These are phyloP conservation scores for Abramis brama DNA, from an alignment of 2,113 vertebrate species.

Conservation along the genomic window DNA sequence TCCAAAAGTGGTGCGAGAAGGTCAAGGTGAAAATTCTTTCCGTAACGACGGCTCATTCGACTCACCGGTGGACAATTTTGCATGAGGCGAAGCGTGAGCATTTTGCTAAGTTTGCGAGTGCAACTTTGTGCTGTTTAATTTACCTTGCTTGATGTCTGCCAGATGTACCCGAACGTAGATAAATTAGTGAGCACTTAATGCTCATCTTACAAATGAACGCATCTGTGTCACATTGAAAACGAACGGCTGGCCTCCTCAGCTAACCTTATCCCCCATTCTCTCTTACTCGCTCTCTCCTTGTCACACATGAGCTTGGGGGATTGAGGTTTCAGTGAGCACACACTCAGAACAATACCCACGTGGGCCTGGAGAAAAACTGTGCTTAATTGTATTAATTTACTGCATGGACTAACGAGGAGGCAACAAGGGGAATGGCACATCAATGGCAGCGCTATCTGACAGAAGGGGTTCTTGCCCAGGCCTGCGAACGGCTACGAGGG, in stretches of 20 bases:
- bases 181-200: conserved; percentile 58
- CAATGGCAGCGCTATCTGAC: conserved; percentile 53
- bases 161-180: conserved; percentile 56
- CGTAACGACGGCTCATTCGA: conserved; percentile 43
- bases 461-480: conserved; percentile 59
- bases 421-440: conserved; percentile 55
- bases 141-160: conserved; percentile 60
- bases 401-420: conserved; percentile 55
- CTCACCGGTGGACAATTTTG: conserved; percentile 54
- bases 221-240: conserved; percentile 61
- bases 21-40: conserved; percentile 51
- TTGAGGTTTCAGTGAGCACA: conserved; percentile 55
- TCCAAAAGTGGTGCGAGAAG: conserved; percentile 44
- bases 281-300: conserved; percentile 33
- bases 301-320: conserved; percentile 50
- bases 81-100: conserved; percentile 51
- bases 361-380: conserved; percentile 51
- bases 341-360: conserved; percentile 57
- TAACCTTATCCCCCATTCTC: conserved; percentile 43
- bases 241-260: conserved; percentile 55
- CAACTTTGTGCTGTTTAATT: conserved; percentile 59
- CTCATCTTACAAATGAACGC: conserved; percentile 61
- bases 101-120: conserved; percentile 52
- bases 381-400: conserved; percentile 62
- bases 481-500: conserved; percentile 38